A percentile compares a stretch with the other conserved stretches of the same genome.
These are phyloP conservation scores for Oxytorus armatus DNA, from an alignment of 2,888 invertebrate genomes.

Conservation along the genomic window DNA sequence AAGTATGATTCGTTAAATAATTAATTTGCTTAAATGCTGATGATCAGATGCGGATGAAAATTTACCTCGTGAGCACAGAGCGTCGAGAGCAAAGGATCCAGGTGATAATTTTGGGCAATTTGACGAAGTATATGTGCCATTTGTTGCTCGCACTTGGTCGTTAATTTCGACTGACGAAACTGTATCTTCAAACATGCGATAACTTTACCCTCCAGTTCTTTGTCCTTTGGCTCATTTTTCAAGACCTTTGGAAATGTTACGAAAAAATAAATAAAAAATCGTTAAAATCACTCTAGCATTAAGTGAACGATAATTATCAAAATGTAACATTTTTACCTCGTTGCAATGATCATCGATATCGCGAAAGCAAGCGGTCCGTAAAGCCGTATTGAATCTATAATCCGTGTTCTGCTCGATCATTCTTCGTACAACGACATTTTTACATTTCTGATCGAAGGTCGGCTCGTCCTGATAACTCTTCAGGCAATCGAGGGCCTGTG, in stretches of 20 bases:
- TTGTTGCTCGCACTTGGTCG: slow-evolving; percentile 92
- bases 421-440: slow-evolving; percentile 92
- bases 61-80: slow-evolving; percentile 91
- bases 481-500: slow-evolving; percentile 91
- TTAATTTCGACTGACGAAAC: slow-evolving; percentile 91
- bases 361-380: slow-evolving; percentile 91
- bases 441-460: slow-evolving; percentile 93
- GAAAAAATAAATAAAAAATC: not conserved
- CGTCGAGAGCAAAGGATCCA: slow-evolving; percentile 94
- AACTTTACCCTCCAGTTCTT: slow-evolving; percentile 93
- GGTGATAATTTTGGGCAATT: slow-evolving; percentile 95
- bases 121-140: slow-evolving; percentile 93
- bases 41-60: no score
- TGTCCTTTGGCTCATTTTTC: slow-evolving; percentile 85
- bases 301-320: slow-evolving; percentile 68
- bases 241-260: slow-evolving; percentile 69
- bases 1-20: no score
- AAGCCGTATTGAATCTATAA: slow-evolving; percentile 93
- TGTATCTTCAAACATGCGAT: slow-evolving; percentile 93
- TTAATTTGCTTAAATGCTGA: not conserved
- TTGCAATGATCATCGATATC: slow-evolving; percentile 93
- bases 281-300: not conserved
- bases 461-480: slow-evolving; percentile 91
- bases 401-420: slow-evolving; percentile 96
- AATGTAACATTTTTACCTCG: slow-evolving; percentile 85